These are phyloP conservation scores for Willisornis vidua DNA, from an alignment of 2,113 vertebrate species.

Conservation along the genomic window DNA sequence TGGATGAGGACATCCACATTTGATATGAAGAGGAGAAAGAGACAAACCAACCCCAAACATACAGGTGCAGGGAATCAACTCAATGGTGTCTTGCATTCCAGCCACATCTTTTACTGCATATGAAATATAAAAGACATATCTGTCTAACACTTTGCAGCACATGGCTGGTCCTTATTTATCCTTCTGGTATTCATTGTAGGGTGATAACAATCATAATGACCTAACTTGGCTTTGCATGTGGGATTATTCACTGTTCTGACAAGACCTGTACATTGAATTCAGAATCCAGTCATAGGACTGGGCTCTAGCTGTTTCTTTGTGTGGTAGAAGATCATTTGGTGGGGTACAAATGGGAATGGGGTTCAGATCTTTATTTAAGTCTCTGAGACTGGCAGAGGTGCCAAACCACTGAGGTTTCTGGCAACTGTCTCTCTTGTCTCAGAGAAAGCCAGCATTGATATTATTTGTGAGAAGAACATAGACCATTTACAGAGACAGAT, in stretches of 20 bases:
- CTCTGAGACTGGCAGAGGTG: neutral
- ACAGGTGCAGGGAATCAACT: constrained; percentile 39
- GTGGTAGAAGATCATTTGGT: neutral
- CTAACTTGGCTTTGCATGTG: neutral
- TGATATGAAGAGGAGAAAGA: neutral
- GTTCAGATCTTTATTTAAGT: neutral
- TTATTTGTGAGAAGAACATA: neutral
- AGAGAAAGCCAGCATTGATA: neutral
- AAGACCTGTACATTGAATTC: neutral
- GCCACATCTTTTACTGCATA: neutral
- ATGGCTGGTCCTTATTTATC: constrained; percentile 11
- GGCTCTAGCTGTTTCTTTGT: neutral
- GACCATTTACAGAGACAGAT: neutral
- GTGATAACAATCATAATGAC: neutral
- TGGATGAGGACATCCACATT: neutral
- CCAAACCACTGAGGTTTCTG: neutral
- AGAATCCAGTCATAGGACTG: neutral
- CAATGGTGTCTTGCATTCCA: neutral
- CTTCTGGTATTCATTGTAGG: neutral
- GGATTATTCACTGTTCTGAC: neutral
- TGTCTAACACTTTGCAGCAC: neutral
- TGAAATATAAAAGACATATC: neutral
- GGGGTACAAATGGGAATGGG: neutral
- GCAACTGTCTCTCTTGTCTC: neutral
- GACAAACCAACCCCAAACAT: neutral